Evolutionary conservation across 30 jellyfish, hydroid and myxozoan species (phyloP), one percentile per base, ranked within the genome.

Genomic region (Aurelia coerulea): DNA sequence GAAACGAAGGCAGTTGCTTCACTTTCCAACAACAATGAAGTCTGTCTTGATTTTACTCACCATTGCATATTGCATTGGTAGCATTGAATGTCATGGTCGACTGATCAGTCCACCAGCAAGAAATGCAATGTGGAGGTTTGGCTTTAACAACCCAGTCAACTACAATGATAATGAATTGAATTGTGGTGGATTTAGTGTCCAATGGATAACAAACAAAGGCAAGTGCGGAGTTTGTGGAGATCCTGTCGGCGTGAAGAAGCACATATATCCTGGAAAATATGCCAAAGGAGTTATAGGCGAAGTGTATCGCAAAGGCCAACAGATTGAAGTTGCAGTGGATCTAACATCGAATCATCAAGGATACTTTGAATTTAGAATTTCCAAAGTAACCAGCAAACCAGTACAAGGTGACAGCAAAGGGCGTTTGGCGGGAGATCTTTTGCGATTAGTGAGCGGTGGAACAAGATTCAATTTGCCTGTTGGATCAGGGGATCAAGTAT

Each of bases 191-290:
- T 80, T 65, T 71, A 66, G 90, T 81, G 79, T 81, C 16, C 93
- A 83, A 83, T 75, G 93, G 90, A 10, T 34, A 79, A 84, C 79
- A 60, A 91, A 91, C 74, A 71, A 90, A 54, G 98, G 98, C 23
- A 80, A 83, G 60, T 91, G 98, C 63, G 98, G 98, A 14, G 90
- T 91, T 33, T 91, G 98, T 54, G 98, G 98, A 16, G 98, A 91
- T 65, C 98, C 96, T 2, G 74, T 52, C 49, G 88, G 83, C 54
- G 91, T 59, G 32, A 75, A 74, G 65, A 79, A 62, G 58, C 98
- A 91, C 60, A 84, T 76, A 14, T 95, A 89, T 52, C 68, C 66
- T 81, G 97, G 94, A 18, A 81, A 84, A 53, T 86, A 80, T 53
- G 97, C 97, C 16, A 87, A 87, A 15, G 95, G 93, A 46, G 83